These are phyloP conservation scores for Pteropus alecto DNA, from an alignment of 2,113 vertebrate genomes.

Conservation along the genomic window DNA sequence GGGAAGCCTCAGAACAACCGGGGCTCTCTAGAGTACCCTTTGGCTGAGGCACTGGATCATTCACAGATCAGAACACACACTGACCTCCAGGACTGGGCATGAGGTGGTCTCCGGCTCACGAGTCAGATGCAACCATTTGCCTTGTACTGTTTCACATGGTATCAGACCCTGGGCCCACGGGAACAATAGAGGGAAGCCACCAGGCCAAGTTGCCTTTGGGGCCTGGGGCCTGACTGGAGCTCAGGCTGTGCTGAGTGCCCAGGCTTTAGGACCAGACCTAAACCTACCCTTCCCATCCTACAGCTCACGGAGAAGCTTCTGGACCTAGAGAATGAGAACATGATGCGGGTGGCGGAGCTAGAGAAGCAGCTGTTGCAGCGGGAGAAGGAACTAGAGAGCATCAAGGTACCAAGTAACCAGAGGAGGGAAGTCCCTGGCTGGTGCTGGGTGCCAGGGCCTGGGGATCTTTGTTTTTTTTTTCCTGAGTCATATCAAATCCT, in stretches of 20 bases:
- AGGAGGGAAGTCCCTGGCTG: accelerated
- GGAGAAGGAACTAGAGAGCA: slow-evolving; percentile 91
- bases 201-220: neutral
- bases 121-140: neutral
- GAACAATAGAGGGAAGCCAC: neutral
- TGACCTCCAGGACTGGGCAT: neutral
- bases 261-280: neutral
- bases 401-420: slow-evolving; percentile 84
- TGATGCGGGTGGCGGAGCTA: slow-evolving; percentile 96
- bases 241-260: neutral
- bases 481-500: neutral
- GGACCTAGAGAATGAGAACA: slow-evolving; percentile 97
- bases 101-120: neutral
- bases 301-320: slow-evolving; percentile 96
- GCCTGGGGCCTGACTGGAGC: neutral
- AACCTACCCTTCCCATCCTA: neutral
- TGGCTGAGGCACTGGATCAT: neutral
- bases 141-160: neutral
- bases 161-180: neutral
- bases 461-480: neutral
- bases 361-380: slow-evolving; percentile 94
- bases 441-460: neutral
- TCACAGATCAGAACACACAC: neutral
- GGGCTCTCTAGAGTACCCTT: neutral
- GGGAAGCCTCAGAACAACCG: neutral